These are phyloP conservation scores for Vanessa tameamea DNA, from an alignment of 1,140 invertebrate genomes.

Conservation along the genomic window DNA sequence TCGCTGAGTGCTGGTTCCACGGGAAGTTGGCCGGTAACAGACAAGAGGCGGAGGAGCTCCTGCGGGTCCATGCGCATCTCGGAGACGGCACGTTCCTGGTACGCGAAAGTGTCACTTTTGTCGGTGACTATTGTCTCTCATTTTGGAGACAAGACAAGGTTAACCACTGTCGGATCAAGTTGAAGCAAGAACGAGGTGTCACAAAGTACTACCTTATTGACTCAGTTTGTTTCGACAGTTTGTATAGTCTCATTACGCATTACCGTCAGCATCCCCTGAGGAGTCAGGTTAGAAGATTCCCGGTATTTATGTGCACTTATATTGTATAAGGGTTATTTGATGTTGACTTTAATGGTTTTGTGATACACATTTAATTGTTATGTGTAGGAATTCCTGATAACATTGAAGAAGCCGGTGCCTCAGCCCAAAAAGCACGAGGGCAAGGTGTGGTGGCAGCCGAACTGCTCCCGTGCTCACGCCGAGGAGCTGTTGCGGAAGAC, in stretches of 20 bases:
- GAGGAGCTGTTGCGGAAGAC: slow-evolving; percentile 93
- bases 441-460: slow-evolving; percentile 96
- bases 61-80: slow-evolving; percentile 90
- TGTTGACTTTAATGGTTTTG: background rate
- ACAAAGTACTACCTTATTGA: slow-evolving; percentile 96
- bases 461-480: slow-evolving; percentile 88
- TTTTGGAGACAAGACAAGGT: slow-evolving; percentile 95
- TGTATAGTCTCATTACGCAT: slow-evolving; percentile 95
- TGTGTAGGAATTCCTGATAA: slow-evolving; percentile 90
- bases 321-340: background rate
- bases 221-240: slow-evolving; percentile 93
- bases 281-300: slow-evolving; percentile 83
- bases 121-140: slow-evolving; percentile 97
- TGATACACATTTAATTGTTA: background rate
- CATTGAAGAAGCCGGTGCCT: slow-evolving; percentile 94
- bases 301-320: background rate
- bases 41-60: slow-evolving; percentile 87
- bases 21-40: slow-evolving; percentile 88
- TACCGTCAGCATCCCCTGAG: slow-evolving; percentile 93
- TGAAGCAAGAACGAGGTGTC: slow-evolving; percentile 93
- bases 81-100: slow-evolving; percentile 98
- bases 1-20: slow-evolving; percentile 98
- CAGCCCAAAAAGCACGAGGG: slow-evolving; percentile 96
- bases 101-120: slow-evolving; percentile 96
- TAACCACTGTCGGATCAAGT: slow-evolving; percentile 95